Evolutionary conservation across 2,797 vertebrate species (phyloP).

Genomic region (Alectoris magna): DNA sequence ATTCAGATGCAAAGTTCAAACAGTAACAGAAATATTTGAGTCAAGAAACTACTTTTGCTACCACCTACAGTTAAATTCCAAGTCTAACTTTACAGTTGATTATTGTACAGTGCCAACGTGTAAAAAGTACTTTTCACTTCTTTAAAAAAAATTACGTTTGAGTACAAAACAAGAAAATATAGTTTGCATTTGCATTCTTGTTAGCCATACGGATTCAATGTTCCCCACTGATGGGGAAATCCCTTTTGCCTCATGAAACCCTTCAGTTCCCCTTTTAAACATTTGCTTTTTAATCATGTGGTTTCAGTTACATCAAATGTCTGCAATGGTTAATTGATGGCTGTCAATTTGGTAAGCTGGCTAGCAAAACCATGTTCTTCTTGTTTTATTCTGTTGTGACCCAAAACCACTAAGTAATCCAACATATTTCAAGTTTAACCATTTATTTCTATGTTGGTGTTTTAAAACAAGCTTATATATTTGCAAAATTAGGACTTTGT

Average conservation of each 20-base stretch:
- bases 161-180: constrained; percentile 13
- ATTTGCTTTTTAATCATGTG: constrained; percentile 51
- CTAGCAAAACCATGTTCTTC: not conserved
- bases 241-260: not conserved
- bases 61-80: constrained; percentile 64
- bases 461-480: not conserved
- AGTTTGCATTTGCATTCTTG: not conserved
- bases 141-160: not conserved
- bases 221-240: constrained; percentile 9
- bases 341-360: constrained; percentile 10
- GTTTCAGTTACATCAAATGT: constrained; percentile 30
- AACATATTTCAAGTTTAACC: not conserved
- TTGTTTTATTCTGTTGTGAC: not conserved
- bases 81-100: not conserved
- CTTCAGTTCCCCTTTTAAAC: constrained; percentile 53
- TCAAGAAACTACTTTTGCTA: constrained; percentile 69
- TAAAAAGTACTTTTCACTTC: not conserved
- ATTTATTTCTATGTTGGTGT: not conserved
- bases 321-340: constrained; percentile 12
- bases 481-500: not conserved
- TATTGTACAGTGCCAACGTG: not conserved
- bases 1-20: constrained; percentile 30
- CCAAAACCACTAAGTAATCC: not conserved
- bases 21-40: not conserved
- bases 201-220: not conserved